These are phyloP conservation scores for Myxocyprinus asiaticus DNA, from an alignment of 2,113 vertebrate species.

Conservation along the genomic window DNA sequence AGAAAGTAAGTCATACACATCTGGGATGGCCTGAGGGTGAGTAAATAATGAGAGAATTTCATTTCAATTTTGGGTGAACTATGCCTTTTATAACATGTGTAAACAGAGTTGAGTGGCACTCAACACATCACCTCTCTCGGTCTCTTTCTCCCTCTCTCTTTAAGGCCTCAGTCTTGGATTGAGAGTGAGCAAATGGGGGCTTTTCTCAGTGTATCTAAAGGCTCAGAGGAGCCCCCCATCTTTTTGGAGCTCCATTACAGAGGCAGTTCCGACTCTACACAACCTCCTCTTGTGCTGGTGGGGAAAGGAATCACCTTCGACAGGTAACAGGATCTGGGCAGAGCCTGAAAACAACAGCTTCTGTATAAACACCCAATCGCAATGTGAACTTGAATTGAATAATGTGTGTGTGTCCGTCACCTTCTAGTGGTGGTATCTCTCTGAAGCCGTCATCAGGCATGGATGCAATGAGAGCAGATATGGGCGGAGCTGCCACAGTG, in stretches of 20 bases:
- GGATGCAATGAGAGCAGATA: slow-evolving; percentile 96
- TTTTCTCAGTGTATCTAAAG: slow-evolving; percentile 92
- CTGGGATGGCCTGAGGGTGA: no score
- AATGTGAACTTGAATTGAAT: background rate
- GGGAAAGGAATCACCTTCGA: slow-evolving; percentile 98
- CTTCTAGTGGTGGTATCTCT: slow-evolving; percentile 91
- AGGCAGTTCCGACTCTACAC: slow-evolving; percentile 71
- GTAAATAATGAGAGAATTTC: no score
- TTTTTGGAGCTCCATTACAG: slow-evolving; percentile 94
- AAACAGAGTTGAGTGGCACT: background rate
- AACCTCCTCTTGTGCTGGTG: slow-evolving; percentile 85
- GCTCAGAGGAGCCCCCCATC: slow-evolving; percentile 92
- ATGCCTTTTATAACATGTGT: no score
- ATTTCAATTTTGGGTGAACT: no score
- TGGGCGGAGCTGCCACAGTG: slow-evolving; percentile 94
- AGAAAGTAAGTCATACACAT: no score
- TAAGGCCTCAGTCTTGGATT: slow-evolving; percentile 87
- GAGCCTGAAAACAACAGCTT: background rate
- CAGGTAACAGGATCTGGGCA: slow-evolving; percentile 74
- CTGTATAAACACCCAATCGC: background rate
- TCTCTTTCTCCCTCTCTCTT: background rate
- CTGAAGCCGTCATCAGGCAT: slow-evolving; percentile 90
- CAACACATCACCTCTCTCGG: background rate
- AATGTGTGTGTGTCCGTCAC: background rate
- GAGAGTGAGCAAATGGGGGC: slow-evolving; percentile 90